Evolutionary conservation across 2,113 vertebrate species (phyloP).

Genomic region (Rhea pennata): DNA sequence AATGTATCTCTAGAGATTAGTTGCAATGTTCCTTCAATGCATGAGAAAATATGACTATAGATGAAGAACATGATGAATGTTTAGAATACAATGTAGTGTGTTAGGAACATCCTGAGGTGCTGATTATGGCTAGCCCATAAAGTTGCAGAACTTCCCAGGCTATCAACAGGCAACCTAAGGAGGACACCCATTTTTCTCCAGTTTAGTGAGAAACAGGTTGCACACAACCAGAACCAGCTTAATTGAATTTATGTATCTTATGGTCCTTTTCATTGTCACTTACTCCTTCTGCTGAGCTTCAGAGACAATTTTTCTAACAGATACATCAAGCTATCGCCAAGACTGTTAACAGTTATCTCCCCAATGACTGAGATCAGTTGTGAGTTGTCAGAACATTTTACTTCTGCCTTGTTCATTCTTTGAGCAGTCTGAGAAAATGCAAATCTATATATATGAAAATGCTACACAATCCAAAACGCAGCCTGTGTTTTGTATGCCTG

Average conservation of each 20-base stretch:
- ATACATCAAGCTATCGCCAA: constrained; percentile 32
- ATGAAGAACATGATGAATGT: not conserved
- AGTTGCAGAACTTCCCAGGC: not conserved
- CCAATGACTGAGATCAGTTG: not conserved
- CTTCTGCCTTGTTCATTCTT: constrained; percentile 44
- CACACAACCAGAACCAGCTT: not conserved
- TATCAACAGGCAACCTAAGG: not conserved
- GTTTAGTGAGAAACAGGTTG: not conserved
- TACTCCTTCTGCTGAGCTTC: constrained; percentile 1
- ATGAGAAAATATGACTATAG: not conserved
- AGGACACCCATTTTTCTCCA: not conserved
- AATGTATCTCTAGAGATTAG: not conserved
- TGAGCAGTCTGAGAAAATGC: not conserved
- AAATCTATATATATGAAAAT: not conserved
- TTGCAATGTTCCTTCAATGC: not conserved
- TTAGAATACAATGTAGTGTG: not conserved
- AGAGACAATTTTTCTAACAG: constrained; percentile 31
- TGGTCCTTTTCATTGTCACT: constrained; percentile 3
- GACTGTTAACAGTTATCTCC: constrained; percentile 38
- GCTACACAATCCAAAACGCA: not conserved
- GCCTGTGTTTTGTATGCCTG: not conserved
- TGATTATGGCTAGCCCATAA: not conserved
- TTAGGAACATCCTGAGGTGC: not conserved
- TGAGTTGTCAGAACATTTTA: constrained; percentile 40
- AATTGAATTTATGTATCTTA: not conserved